Evolutionary conservation across 2,888 invertebrate genomes (phyloP).

Genomic region (Polylopha cassiicola): DNA sequence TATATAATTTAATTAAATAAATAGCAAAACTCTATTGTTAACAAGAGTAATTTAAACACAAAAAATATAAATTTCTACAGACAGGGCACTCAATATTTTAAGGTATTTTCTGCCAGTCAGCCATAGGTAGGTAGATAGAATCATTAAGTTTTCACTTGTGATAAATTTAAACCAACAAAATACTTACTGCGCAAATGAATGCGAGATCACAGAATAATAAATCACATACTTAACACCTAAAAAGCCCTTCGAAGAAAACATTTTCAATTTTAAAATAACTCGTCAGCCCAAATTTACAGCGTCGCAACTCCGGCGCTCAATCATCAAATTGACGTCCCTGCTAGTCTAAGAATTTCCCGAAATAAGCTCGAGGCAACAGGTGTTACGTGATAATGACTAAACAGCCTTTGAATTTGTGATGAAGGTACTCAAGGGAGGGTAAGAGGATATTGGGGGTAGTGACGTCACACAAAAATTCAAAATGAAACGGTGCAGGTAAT

Average conservation of each 20-base stretch:
- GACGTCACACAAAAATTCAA: constrained; percentile 37
- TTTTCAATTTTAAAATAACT: not conserved
- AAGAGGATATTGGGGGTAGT: constrained; percentile 29
- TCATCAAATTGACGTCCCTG: constrained; percentile 18
- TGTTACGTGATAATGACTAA: constrained; percentile 70
- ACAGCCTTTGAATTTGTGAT: constrained; percentile 70
- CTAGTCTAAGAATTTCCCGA: constrained; percentile 25
- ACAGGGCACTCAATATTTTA: too few relatives aligned
- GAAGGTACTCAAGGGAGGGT: constrained; percentile 47
- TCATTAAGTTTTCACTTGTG: too few relatives aligned
- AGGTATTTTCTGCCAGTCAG: too few relatives aligned
- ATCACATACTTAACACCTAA: too few relatives aligned
- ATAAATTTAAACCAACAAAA: too few relatives aligned
- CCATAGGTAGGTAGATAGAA: too few relatives aligned
- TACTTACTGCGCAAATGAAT: too few relatives aligned
- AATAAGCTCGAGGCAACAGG: constrained; percentile 60
- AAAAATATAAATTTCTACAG: too few relatives aligned
- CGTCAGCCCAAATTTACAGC: constrained; percentile 2
- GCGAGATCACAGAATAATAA: too few relatives aligned
- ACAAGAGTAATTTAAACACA: too few relatives aligned
- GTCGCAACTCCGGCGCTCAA: constrained; percentile 8
- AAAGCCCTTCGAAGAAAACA: not conserved
- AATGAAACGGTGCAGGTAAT: constrained; percentile 20
- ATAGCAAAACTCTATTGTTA: too few relatives aligned
- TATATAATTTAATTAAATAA: too few relatives aligned